Base-by-base conservation (phyloP, 1,140 invertebrate species). In the Laodelphax striatellus region DNA sequence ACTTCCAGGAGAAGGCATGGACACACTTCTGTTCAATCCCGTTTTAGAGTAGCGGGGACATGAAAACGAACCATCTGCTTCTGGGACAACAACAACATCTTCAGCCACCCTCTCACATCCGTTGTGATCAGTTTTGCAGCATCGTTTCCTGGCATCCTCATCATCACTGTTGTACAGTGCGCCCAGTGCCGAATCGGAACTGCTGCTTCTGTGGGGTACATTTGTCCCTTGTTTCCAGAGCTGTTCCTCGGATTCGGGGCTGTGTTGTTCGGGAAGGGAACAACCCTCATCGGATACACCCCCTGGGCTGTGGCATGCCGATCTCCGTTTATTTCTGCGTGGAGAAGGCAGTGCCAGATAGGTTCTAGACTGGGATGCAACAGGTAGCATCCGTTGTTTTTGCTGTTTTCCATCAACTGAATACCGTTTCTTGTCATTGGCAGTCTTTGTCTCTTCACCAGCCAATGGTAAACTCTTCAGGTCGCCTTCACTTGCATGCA, bases 101-200 rank as follows among this genome's bases (percentile, higher is more conserved):
- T 17, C 16, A 19, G 9, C 16, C 16, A 50, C 46, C 8, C 21
- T 17, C 11, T 44, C 43, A 44, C 14, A n/a, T 3, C 14, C 17
- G 17, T 44, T 19, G 3, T n/a, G n/a, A n/a, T 50, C 21, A 19
- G 21, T 22, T 19, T 19, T 22, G 21, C 21, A 19, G 16, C 21
- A 19, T 50, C 46, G 46, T 50, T 50, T 50, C 21, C 21, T 50
- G 9, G 16, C 28, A 17, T 55, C 34, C 24, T 60, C 58, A 64
- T 79, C 77, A 31, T 80, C 78, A 56, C 79, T 78, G 62, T 76
- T 78, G 9, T 76, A 71, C 8, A 75, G 17, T 22, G 59, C 60
- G 4, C 69, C 69, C n/a, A 75, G 75, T 1, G 78, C 79, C 14
- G 77, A 80, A 66, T 80, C 79, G 0, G 76, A 76, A 63, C 78